Base-by-base conservation (phyloP, 1,140 invertebrate genomes). In the Platyscapa corneri region DNA sequence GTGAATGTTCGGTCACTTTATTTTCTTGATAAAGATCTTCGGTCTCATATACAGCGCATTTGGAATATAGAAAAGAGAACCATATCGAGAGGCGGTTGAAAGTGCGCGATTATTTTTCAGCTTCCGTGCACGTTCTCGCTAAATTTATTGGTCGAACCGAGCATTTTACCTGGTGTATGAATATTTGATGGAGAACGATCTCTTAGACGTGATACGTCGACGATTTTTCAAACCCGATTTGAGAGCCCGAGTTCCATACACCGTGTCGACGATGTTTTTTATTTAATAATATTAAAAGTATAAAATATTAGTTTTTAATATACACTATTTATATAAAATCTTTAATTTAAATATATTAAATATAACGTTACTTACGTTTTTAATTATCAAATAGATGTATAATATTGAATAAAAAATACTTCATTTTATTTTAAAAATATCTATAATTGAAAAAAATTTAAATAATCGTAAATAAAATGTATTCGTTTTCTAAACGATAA, bases 141-240 rank as follows among this genome's bases (percentile, higher is more conserved):
- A 82, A 81, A 85, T 85, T 81, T 85, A 81, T 85, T 79, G 78
- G 70, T 39, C 32, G 83, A 80, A 64, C 67, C 49, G 37, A 81
- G 78, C 82, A 76, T 82, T 85, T 85, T 82, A 75, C 84, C 84
- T 72, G 70, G 3, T 67, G 56, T 76, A 76, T 82, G 84, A 81
- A 85, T 85, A 85, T 82, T 85, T 85, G 78, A 85, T 85, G 42
- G 78, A 60, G 72, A 81, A 65, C 34, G 77, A 85, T 85, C 49
- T 74, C 77, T 46, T 49, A 12, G 67, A 85, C 77, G 77, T 78
- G 83, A 80, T 39, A 53, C n/a, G 65, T 84, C 76, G 46, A 56
- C 42, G 39, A 85, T 85, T 85, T 85, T 85, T 85, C 78, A 79
- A 60, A 34, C 0, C n/a, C n/a, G n/a, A n/a, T n/a, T n/a, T n/a